These are phyloP conservation scores for Rachycentron canadum DNA, from an alignment of 2,797 vertebrate genomes.

Conservation along the genomic window DNA sequence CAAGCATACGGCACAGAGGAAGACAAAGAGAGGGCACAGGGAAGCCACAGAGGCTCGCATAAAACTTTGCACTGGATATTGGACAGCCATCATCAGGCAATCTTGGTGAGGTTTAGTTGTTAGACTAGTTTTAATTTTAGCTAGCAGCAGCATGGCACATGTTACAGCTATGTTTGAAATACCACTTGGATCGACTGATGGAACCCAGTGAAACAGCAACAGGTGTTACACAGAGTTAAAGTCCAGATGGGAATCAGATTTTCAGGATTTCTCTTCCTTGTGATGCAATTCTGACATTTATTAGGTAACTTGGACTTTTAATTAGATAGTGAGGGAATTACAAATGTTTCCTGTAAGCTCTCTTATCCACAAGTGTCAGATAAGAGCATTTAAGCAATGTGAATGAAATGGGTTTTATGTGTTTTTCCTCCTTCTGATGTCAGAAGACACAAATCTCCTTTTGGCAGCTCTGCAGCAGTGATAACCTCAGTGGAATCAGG, in stretches of 20 bases:
- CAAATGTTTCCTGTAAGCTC: slow-evolving; percentile 62
- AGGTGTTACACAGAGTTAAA: slow-evolving; percentile 54
- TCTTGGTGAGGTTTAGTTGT: slow-evolving; percentile 26
- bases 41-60: slow-evolving; percentile 47
- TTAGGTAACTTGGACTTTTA: slow-evolving; percentile 75
- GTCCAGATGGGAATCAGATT: slow-evolving; percentile 61
- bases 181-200: slow-evolving; percentile 34
- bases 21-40: slow-evolving; percentile 59
- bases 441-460: slow-evolving; percentile 72
- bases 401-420: slow-evolving; percentile 69
- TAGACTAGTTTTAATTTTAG: slow-evolving; percentile 25
- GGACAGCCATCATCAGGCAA: slow-evolving; percentile 48
- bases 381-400: slow-evolving; percentile 64
- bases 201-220: slow-evolving; percentile 61
- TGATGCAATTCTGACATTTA: slow-evolving; percentile 75
- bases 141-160: slow-evolving; percentile 7
- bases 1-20: slow-evolving; percentile 38
- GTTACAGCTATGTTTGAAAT: slow-evolving; percentile 9
- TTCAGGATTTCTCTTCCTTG: slow-evolving; percentile 54
- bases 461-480: slow-evolving; percentile 63
- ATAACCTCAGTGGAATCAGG: slow-evolving; percentile 58
- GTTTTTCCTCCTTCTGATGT: slow-evolving; percentile 63
- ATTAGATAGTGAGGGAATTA: slow-evolving; percentile 75
- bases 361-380: slow-evolving; percentile 67
- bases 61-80: slow-evolving; percentile 46